Evolutionary conservation across 2,113 vertebrate genomes (phyloP).

Genomic region (Tetraodon nigroviridis): DNA sequence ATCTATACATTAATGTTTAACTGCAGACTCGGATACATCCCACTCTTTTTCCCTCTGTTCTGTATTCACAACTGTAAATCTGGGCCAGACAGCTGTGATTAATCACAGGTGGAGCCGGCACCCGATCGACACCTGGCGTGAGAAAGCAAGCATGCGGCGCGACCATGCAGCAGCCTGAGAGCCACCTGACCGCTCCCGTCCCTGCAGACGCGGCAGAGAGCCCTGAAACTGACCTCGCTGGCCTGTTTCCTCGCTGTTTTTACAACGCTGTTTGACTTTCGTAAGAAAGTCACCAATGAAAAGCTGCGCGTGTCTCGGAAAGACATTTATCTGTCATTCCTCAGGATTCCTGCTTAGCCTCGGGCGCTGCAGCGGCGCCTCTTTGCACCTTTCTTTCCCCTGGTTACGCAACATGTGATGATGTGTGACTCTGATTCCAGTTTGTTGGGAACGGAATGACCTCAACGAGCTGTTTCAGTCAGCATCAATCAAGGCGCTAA

Average conservation of each 20-base stretch:
- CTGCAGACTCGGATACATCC: conserved; percentile 41
- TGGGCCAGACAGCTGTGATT: conserved; percentile 44
- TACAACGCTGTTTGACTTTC: too few species aligned
- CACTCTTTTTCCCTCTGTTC: conserved; percentile 9
- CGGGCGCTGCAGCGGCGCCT: too few species aligned
- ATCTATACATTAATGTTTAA: conserved; percentile 61
- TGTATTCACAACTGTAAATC: conserved; percentile 32
- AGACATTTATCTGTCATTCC: conserved; percentile 1
- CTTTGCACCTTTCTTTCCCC: too few species aligned
- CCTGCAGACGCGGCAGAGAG: background rate
- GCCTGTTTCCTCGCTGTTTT: too few species aligned
- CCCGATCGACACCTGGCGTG: conserved; percentile 57
- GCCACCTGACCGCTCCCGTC: conserved; percentile 42
- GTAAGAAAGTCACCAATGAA: background rate
- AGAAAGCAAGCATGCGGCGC: conserved; percentile 56
- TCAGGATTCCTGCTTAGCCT: too few species aligned
- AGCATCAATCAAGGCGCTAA: conserved; percentile 44
- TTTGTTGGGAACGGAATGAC: conserved; percentile 49
- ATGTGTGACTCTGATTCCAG: conserved; percentile 17
- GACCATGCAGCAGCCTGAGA: conserved; percentile 46
- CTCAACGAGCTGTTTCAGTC: conserved; percentile 27
- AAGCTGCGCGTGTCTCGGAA: too few species aligned
- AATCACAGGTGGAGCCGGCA: conserved; percentile 59
- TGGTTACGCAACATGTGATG: conserved; percentile 1
- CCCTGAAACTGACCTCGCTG: too few species aligned